Percentiles rank a stretch among this genome's conserved stretches.
These are phyloP conservation scores for Lasioglossum oenotherae DNA, from an alignment of 2,888 invertebrate genomes.

Conservation along the genomic window DNA sequence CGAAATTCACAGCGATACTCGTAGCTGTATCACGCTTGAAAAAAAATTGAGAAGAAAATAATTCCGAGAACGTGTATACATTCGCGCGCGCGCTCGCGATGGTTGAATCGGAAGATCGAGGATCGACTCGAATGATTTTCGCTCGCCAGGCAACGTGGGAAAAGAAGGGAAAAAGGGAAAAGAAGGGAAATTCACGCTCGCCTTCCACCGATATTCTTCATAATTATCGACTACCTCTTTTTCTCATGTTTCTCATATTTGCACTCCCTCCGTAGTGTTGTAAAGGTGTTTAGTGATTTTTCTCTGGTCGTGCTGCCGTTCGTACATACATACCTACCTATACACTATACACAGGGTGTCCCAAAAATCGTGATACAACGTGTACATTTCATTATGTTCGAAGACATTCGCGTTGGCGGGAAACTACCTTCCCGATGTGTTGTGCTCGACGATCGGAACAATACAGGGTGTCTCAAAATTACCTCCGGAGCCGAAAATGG, in stretches of 20 bases:
- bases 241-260: conserved; percentile 23
- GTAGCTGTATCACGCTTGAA: no score
- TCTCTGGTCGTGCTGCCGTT: conserved; percentile 59
- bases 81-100: not conserved
- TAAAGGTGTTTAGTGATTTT: conserved; percentile 64
- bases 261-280: conserved; percentile 38
- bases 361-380: not conserved
- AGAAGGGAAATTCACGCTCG: conserved; percentile 50
- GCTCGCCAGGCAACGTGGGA: not conserved
- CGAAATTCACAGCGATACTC: not conserved
- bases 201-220: conserved; percentile 24
- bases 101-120: not conserved
- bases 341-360: conserved; percentile 12
- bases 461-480: no score
- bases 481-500: no score
- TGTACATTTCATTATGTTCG: not conserved
- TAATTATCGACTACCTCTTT: not conserved
- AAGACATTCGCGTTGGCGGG: not conserved
- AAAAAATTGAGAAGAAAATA: no score
- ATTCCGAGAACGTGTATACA: not conserved
- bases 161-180: not conserved
- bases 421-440: not conserved
- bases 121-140: not conserved
- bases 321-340: conserved; percentile 8
- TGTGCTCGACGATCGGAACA: not conserved